Evolutionary conservation across 2,888 invertebrate species (phyloP).

Genomic region (Branchellion lobata): DNA sequence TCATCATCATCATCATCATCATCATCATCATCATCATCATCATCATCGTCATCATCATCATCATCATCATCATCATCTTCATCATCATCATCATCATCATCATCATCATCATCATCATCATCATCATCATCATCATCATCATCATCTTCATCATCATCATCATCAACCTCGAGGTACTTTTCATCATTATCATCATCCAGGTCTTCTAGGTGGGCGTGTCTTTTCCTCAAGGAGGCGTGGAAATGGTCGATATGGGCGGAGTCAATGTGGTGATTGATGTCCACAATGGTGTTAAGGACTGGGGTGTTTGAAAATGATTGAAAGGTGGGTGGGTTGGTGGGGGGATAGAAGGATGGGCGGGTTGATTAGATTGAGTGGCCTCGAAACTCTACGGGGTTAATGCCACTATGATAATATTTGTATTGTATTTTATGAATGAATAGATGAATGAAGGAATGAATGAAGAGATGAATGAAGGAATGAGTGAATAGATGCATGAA

Average conservation of each 20-base stretch:
- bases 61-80: background rate
- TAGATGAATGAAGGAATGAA: no score
- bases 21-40: background rate
- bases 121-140: background rate
- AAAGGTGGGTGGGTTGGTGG: background rate
- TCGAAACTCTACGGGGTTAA: no score
- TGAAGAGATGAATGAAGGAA: no score
- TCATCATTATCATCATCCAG: slow-evolving; percentile 59
- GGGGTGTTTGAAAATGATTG: no score
- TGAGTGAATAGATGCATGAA: no score
- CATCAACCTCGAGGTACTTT: slow-evolving; percentile 60
- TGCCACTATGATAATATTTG: no score
- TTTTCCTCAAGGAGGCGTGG: slow-evolving; percentile 63
- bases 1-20: background rate
- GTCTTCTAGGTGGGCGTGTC: slow-evolving; percentile 65
- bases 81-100: background rate
- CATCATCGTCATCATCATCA: background rate
- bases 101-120: background rate
- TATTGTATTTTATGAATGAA: no score
- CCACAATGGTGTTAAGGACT: slow-evolving; percentile 68
- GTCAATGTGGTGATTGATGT: slow-evolving; percentile 70
- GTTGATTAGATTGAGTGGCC: no score
- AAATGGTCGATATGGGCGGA: slow-evolving; percentile 67
- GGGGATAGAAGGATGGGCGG: background rate
- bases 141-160: slow-evolving; percentile 16